These are phyloP conservation scores for crab-eating macaque (Macaca fascicularis) DNA, from an alignment of 2,113 vertebrate genomes.

Conservation along the genomic window T2T-MFA8v1.1 NC_088377.1:124922501-124923000, in stretches of 20 bases:
- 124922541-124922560: neutral
- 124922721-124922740: neutral
- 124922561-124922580: neutral
- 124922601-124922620: too few relatives aligned
- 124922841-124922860: conserved; percentile 42
- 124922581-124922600: neutral
- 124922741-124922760: neutral
- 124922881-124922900: conserved; percentile 37
- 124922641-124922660: neutral
- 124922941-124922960: conserved; percentile 49
- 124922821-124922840: neutral
- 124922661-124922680: neutral
- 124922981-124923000: conserved; percentile 30
- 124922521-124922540: neutral
- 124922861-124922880: neutral
- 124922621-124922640: rapidly evolving
- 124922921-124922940: conserved; percentile 52
- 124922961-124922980: conserved; percentile 17
- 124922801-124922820: neutral
- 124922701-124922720: neutral
- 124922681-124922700: neutral
- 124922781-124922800: conserved; percentile 31
- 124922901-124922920: conserved; percentile 30
- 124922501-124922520: neutral
- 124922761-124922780: neutral